Evolutionary conservation across 2,113 vertebrate species (phyloP), one percentile per base, ranked within the genome.

Genomic region (Cheilinus undulatus): DNA sequence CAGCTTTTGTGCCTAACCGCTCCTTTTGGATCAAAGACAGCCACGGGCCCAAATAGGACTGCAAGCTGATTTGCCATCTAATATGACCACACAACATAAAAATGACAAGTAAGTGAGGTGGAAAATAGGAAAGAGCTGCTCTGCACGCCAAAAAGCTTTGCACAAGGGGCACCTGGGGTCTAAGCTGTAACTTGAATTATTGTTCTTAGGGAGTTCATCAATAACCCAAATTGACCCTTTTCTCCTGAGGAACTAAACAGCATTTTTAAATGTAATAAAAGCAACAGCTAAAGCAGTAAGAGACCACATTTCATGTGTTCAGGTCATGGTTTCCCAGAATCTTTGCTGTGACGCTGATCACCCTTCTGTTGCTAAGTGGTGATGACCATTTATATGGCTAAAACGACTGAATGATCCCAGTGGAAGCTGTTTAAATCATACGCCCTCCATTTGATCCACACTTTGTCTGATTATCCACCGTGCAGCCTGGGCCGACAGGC

Each of bases 361-460:
- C 19, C 23, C 32, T 3, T 17, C n/a, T 38, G 65, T 61, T 69
- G 40, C 60, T 65, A 56, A 79, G 40, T 27, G 54, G 67, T 30
- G 51, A 62, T 19, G 58, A 72, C 52, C 36, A 27, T 60, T 66
- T 62, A 49, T 68, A 54, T 60, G 50, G 24, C 32, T 77, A 14
- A 57, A 65, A 48, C 1, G 6, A 51, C 52, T n/a, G 58, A 46
- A 43, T 70, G 73, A 60, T 78, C 64, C 77, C 73, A 72, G 36
- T 1, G 10, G 1, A 26, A 30, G 56, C 59, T 8, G 24, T 67
- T 69, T 59, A 60, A 87, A 60, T 84, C 78, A 62, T 13, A 7
- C 8, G 4, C 20, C 59, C 36, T 27, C 42, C 28, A 51, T 56
- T 53, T 24, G 15, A 54, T 40, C 50, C 1, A n/a, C 17, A 4